Conservation (phyloP, 2,113 vertebrate species). For the Desmodus rotundus region DNA sequence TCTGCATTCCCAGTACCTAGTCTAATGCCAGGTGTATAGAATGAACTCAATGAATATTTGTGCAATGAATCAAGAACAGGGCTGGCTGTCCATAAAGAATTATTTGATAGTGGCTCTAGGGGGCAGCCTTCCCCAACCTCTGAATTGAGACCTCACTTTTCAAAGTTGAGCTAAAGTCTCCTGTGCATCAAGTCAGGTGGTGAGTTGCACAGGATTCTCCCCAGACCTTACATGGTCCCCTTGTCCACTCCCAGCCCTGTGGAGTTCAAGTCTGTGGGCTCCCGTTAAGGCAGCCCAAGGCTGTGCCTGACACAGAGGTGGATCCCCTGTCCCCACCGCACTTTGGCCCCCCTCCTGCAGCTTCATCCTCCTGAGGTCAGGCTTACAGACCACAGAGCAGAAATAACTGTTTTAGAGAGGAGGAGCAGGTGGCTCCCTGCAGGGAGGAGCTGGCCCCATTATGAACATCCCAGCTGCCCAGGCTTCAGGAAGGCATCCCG, state of each 20-base stretch:
- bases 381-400: neutral
- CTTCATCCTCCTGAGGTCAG: neutral
- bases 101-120: slow-evolving; percentile 49
- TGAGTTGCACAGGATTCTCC: neutral
- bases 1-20: neutral
- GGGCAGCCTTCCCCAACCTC: slow-evolving; percentile 61
- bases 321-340: neutral
- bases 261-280: neutral
- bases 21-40: neutral
- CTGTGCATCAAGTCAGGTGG: neutral
- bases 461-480: neutral
- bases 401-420: neutral
- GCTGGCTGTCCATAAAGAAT: neutral
- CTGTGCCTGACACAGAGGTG: neutral
- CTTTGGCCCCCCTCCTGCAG: neutral
- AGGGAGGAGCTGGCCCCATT: neutral
- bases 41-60: neutral
- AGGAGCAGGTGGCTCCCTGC: neutral
- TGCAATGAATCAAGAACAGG: neutral
- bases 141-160: neutral
- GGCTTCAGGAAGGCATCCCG: neutral
- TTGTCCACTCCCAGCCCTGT: neutral
- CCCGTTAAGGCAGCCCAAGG: neutral
- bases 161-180: neutral
- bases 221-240: neutral